A percentile compares a stretch with the other conserved stretches of the same genome.
These are phyloP conservation scores for Cabera pusaria DNA, from an alignment of 2,888 invertebrate genomes.

Conservation along the genomic window DNA sequence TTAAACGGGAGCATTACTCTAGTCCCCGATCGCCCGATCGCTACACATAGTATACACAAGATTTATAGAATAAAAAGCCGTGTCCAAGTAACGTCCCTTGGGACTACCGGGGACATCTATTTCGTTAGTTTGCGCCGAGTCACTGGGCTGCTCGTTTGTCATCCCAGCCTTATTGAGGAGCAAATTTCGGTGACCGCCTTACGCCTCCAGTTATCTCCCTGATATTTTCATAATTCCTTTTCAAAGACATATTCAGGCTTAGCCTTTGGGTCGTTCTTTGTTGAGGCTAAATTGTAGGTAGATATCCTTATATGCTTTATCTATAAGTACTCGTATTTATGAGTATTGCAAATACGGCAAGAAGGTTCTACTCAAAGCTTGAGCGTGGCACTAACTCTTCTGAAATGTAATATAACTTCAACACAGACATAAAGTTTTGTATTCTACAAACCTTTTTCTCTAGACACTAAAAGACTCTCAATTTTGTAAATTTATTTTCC, in stretches of 20 bases:
- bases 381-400: no score
- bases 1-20: slow-evolving; percentile 16
- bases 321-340: no score
- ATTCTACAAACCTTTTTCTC: no score
- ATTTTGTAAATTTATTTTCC: no score
- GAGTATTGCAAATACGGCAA: no score
- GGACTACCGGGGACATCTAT: slow-evolving; percentile 47
- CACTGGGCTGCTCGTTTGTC: slow-evolving; percentile 64
- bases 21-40: slow-evolving; percentile 19
- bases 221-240: slow-evolving; percentile 63
- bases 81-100: slow-evolving; percentile 40
- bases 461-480: no score
- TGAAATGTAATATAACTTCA: no score
- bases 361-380: no score
- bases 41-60: slow-evolving; percentile 35
- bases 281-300: slow-evolving; percentile 31
- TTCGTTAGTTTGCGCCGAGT: slow-evolving; percentile 60
- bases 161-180: slow-evolving; percentile 61
- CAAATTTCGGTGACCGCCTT: slow-evolving; percentile 58
- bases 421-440: no score
- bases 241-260: slow-evolving; percentile 42
- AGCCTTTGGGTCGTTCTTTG: slow-evolving; percentile 30
- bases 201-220: slow-evolving; percentile 51
- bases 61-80: slow-evolving; percentile 45
- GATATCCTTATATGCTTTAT: no score